phyloP scores from a whole-genome alignment of 2,797 vertebrate genomes.

The Nothura maculosa region DNA sequence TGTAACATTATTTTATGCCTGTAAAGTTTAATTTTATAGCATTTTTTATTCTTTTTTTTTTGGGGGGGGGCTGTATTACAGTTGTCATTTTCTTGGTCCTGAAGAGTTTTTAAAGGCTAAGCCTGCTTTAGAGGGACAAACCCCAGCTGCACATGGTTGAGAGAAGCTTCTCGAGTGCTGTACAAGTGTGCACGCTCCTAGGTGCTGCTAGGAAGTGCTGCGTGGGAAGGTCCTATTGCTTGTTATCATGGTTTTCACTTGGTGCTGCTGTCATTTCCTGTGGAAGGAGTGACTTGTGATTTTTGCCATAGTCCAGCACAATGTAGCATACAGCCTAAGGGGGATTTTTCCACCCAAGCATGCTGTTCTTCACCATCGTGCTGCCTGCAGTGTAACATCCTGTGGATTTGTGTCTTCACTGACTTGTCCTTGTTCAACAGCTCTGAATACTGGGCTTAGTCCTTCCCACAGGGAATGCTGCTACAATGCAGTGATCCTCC shows the following conservation, averaged over 20 bases:
- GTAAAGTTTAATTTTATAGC: background rate
- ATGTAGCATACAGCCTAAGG: background rate
- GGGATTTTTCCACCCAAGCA: slow-evolving; percentile 22
- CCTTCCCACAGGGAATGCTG: background rate
- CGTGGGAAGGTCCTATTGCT: slow-evolving; percentile 31
- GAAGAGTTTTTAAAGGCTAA: background rate
- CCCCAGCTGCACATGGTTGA: background rate
- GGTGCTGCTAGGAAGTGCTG: slow-evolving; percentile 34
- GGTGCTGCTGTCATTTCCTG: slow-evolving; percentile 65
- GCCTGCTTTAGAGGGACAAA: background rate
- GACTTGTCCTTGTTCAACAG: background rate
- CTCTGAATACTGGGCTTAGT: background rate
- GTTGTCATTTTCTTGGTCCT: background rate
- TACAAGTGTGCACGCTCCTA: background rate
- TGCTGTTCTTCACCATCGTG: fast-evolving
- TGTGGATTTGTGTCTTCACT: background rate
- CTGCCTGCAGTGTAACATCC: background rate
- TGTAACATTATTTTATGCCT: fast-evolving
- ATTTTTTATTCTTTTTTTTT: background rate
- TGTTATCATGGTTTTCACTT: slow-evolving; percentile 45
- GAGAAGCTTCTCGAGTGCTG: background rate
- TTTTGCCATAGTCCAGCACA: slow-evolving; percentile 29
- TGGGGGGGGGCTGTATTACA: fast-evolving
- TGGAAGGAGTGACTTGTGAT: slow-evolving; percentile 65
- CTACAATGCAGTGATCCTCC: background rate